Evolutionary conservation across 2,888 invertebrate species (phyloP).

Genomic region (Agrochola lychnidis): DNA sequence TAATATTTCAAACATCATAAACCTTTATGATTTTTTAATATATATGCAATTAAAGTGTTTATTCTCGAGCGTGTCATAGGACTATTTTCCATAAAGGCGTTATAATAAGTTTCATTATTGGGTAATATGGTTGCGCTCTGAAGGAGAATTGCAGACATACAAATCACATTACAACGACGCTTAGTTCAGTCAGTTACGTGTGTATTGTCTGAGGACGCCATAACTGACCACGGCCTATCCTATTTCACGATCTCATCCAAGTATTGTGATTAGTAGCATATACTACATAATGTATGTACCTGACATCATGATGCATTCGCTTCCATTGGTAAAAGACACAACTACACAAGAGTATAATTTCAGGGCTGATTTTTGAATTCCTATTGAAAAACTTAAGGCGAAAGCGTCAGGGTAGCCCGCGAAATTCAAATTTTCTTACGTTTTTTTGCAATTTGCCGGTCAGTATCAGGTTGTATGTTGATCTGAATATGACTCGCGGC

Average conservation of each 20-base stretch:
- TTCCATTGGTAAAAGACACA: not conserved
- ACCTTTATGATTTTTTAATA: not conserved
- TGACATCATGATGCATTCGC: not conserved
- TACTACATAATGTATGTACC: not conserved
- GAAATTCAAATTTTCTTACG: too few species aligned
- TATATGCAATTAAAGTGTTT: not conserved
- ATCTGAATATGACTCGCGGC: too few species aligned
- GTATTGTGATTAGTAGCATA: too few species aligned
- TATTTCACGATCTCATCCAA: conserved; percentile 34
- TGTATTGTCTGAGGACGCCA: conserved; percentile 29
- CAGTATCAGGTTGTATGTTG: too few species aligned
- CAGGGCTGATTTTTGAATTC: not conserved
- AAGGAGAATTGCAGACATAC: conserved; percentile 26
- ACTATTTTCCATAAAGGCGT: not conserved
- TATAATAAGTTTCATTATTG: not conserved
- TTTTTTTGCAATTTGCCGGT: too few species aligned
- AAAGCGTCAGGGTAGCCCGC: too few species aligned
- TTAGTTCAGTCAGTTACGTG: conserved; percentile 25
- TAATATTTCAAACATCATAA: too few species aligned
- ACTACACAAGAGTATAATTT: too few species aligned
- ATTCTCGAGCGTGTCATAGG: not conserved
- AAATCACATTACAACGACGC: conserved; percentile 47
- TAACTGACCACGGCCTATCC: conserved; percentile 44
- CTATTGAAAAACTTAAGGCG: not conserved
- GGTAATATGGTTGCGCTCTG: not conserved